phyloP scores from a whole-genome alignment of 1,140 invertebrate genomes.

The Trigoniulus corallinus region DNA sequence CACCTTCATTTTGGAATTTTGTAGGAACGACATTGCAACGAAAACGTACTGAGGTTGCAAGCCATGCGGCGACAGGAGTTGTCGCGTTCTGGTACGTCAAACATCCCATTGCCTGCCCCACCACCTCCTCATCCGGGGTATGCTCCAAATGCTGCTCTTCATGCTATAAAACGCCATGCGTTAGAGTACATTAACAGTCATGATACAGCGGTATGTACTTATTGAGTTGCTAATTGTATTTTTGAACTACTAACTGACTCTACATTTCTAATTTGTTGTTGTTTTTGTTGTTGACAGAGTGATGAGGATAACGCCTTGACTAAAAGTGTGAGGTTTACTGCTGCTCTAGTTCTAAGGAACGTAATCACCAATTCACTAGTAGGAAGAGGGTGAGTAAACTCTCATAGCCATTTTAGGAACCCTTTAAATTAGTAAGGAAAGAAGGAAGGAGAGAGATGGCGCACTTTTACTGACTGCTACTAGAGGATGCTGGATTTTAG shows the following conservation, averaged over 20 bases:
- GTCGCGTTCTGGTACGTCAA: slow-evolving; percentile 25
- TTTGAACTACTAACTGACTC: no score
- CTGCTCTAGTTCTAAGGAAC: slow-evolving; percentile 90
- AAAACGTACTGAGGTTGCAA: slow-evolving; percentile 35
- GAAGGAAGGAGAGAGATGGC: no score
- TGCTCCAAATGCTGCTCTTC: slow-evolving; percentile 68
- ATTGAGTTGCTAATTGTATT: slow-evolving; percentile 9
- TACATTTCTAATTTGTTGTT: not conserved
- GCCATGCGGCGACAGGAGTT: slow-evolving; percentile 43
- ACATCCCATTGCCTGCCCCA: slow-evolving; percentile 26
- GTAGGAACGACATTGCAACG: slow-evolving; percentile 75
- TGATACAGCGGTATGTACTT: not conserved
- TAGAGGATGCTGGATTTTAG: no score
- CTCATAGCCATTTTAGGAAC: no score
- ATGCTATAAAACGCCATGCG: slow-evolving; percentile 85
- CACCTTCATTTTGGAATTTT: not conserved
- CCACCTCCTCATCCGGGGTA: slow-evolving; percentile 38
- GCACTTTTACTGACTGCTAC: no score
- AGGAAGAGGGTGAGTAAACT: slow-evolving; percentile 58
- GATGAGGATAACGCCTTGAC: slow-evolving; percentile 96
- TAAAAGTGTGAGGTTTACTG: slow-evolving; percentile 92
- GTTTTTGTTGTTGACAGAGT: slow-evolving; percentile 44
- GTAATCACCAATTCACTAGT: slow-evolving; percentile 82
- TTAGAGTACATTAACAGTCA: slow-evolving; percentile 57
- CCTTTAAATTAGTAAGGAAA: no score